Evolutionary conservation across 2,113 vertebrate genomes (phyloP).

Genomic region (Xenus cinereus): DNA sequence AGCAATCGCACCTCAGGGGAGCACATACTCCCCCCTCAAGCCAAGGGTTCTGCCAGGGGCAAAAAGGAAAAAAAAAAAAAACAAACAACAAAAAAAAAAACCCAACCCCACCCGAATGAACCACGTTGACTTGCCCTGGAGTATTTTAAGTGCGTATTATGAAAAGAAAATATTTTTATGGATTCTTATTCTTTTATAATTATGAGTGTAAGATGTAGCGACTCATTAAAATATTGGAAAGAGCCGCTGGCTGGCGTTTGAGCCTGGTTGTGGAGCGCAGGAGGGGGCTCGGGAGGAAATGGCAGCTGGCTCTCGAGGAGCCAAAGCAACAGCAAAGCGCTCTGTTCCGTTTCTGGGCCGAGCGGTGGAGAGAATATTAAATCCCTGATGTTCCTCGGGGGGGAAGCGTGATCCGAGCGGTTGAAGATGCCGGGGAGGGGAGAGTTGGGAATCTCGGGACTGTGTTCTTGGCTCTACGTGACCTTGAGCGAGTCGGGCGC

Average conservation of each 20-base stretch:
- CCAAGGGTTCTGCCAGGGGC: slow-evolving; percentile 59
- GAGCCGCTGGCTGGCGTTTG: background rate
- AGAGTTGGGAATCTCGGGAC: background rate
- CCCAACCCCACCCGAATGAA: slow-evolving; percentile 29
- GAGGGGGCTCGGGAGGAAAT: background rate
- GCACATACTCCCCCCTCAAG: slow-evolving; percentile 8
- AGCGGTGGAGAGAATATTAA: background rate
- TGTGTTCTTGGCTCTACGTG: background rate
- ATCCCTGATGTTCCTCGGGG: background rate
- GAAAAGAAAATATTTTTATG: slow-evolving; percentile 98
- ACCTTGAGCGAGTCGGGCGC: background rate
- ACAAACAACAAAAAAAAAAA: background rate
- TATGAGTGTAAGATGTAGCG: slow-evolving; percentile 82
- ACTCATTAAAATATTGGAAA: slow-evolving; percentile 82
- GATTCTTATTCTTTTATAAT: slow-evolving; percentile 92
- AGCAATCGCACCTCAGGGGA: slow-evolving; percentile 64
- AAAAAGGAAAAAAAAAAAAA: background rate
- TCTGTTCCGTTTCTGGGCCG: background rate
- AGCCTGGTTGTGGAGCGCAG: background rate
- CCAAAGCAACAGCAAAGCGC: background rate
- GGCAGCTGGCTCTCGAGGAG: background rate
- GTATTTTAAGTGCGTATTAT: slow-evolving; percentile 91
- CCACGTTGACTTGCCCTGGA: slow-evolving; percentile 74
- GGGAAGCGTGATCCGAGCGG: background rate
- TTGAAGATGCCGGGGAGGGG: background rate